Conservation (phyloP, 2,888 invertebrate species). For the Cantharis rustica region DNA sequence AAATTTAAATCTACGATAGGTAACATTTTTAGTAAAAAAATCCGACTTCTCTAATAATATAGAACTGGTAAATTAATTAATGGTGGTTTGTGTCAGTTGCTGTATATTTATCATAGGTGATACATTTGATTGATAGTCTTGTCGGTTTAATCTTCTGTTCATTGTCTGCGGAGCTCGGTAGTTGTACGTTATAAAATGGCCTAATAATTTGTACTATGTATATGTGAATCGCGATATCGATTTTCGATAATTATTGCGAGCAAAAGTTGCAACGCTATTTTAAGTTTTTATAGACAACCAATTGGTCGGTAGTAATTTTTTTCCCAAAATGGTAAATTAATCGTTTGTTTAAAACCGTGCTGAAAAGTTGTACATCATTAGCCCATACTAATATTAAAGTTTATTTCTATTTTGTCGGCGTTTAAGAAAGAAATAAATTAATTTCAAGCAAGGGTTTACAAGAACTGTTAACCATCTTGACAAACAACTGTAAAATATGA, state of each 20-base stretch:
- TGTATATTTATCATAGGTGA: constrained; percentile 38
- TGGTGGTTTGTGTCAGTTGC: constrained; percentile 9
- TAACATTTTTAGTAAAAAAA: neutral
- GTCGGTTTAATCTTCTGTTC: constrained; percentile 43
- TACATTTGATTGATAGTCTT: constrained; percentile 45
- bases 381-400: constrained; percentile 21
- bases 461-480: constrained; percentile 51
- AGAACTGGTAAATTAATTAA: constrained; percentile 17
- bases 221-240: neutral
- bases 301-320: neutral
- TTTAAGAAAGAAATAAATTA: constrained; percentile 46
- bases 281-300: neutral
- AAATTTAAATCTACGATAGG: neutral
- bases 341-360: neutral
- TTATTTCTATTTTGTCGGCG: constrained; percentile 34
- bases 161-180: constrained; percentile 41
- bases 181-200: constrained; percentile 17
- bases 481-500: constrained; percentile 54
- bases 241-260: neutral
- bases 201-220: neutral
- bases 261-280: neutral
- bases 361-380: constrained; percentile 21
- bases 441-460: constrained; percentile 45
- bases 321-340: neutral
- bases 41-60: constrained; percentile 4